Evolutionary conservation across 2,113 vertebrate species (phyloP).

Genomic region (Pelvicachromis taeniatus): DNA sequence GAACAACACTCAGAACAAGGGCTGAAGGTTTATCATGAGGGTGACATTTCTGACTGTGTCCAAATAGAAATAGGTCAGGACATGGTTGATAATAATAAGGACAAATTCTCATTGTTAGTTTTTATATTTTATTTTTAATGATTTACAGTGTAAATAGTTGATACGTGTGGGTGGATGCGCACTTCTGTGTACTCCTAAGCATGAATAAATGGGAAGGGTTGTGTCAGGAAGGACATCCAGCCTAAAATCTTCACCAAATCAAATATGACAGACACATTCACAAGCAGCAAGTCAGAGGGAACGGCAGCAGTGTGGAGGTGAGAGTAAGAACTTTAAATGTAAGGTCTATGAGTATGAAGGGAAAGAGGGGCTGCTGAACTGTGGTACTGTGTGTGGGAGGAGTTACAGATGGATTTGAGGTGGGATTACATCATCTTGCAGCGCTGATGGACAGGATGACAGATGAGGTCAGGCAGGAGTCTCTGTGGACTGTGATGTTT

Average conservation of each 20-base stretch:
- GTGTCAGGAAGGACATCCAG: background rate
- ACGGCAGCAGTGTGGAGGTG: background rate
- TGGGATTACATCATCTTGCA: background rate
- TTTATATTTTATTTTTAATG: conserved; percentile 40
- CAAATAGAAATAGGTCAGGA: background rate
- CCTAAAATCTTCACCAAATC: background rate
- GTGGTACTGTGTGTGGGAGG: background rate
- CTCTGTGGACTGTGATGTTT: too few species aligned
- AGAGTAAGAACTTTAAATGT: too few species aligned
- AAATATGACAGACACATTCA: background rate
- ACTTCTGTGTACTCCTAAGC: background rate
- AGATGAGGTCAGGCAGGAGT: background rate
- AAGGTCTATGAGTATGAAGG: background rate
- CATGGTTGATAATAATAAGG: conserved; percentile 9
- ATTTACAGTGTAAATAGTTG: background rate
- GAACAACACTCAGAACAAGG: background rate
- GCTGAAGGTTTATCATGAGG: background rate
- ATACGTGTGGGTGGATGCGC: background rate
- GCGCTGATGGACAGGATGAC: background rate
- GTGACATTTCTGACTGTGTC: background rate
- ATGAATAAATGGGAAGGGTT: background rate
- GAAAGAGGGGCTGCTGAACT: background rate
- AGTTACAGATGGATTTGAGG: background rate
- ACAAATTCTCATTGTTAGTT: conserved; percentile 20
- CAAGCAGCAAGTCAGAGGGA: background rate